Evolutionary conservation across 2,797 vertebrate species (phyloP).

Genomic region (Pristis pectinata): DNA sequence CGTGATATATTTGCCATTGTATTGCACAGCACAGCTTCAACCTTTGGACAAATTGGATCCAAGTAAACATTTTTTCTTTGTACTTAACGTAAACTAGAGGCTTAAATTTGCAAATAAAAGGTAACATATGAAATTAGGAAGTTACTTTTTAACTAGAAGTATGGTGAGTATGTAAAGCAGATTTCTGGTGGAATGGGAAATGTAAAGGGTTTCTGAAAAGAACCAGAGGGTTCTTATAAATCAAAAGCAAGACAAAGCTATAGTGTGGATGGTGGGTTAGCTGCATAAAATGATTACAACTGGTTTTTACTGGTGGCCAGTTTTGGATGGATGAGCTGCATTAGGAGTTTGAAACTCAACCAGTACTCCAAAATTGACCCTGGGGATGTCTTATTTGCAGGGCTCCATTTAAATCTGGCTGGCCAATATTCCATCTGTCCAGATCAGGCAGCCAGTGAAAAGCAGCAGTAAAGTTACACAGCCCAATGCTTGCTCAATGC

Average conservation of each 20-base stretch:
- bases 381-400: neutral
- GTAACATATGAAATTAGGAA: neutral
- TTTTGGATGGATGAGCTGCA: neutral
- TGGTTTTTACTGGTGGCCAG: neutral
- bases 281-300: neutral
- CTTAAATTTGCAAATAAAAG: neutral
- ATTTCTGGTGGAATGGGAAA: neutral
- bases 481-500: neutral
- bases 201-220: neutral
- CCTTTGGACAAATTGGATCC: neutral
- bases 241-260: neutral
- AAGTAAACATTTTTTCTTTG: neutral
- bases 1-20: neutral
- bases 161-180: neutral
- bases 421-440: neutral
- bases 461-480: neutral
- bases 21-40: neutral
- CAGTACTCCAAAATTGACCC: neutral
- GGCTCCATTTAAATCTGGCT: neutral
- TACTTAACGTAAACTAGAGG: too few relatives aligned
- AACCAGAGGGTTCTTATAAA: neutral
- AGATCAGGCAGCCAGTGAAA: neutral
- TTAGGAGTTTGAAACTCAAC: neutral
- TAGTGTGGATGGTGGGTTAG: neutral
- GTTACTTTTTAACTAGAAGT: neutral